Evolutionary conservation across 2,888 invertebrate species (phyloP), one percentile per base, ranked within the genome.

Genomic region (Byasa hedistus): DNA sequence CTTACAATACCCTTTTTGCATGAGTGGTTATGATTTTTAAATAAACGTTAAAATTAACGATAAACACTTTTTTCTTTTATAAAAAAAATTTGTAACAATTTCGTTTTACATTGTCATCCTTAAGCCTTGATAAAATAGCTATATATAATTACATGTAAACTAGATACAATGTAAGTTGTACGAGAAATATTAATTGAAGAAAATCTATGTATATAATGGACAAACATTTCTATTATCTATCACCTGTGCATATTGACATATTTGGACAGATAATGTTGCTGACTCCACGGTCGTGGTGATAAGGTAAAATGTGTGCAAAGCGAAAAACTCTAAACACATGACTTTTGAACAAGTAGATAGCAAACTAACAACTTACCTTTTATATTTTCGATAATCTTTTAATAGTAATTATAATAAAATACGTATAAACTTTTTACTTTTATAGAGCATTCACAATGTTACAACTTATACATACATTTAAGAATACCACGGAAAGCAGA

Each of bases 391-490:
- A 48, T 48, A 48, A 19, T 48, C 48, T 48, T 7, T 7, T 19
- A 7, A 44, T 44, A 17, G 5, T 48, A 19, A 48, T 48, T 48
- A 48, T n/a, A 19, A n/a, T 48, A 44, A 2, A 36, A 8, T 36
- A 48, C 5, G n/a, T n/a, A n/a, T 48, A 48, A 48, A 48, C 48
- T 48, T 19, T 48, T 48, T 5, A 7, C 5, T 48, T 48, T 48
- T n/a, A 0, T 48, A 48, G 5, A 48, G 19, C 19, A n/a, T 3
- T 39, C 39, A 48, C 19, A 48, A n/a, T 12, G 8, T 19, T 15
- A 27, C 27, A 7, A 36, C 36, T 52, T 23, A 69, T 82, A 90
- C 91, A 69, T 82, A 91, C 91, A 74, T 91, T 90, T 67, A 91
- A 74, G 67, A 88, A 75, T 69, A 89, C 76, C 54, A 87, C 84